Evolutionary conservation across 2,797 vertebrate genomes (phyloP).

Genomic region (Dendrocincla fuliginosa): DNA sequence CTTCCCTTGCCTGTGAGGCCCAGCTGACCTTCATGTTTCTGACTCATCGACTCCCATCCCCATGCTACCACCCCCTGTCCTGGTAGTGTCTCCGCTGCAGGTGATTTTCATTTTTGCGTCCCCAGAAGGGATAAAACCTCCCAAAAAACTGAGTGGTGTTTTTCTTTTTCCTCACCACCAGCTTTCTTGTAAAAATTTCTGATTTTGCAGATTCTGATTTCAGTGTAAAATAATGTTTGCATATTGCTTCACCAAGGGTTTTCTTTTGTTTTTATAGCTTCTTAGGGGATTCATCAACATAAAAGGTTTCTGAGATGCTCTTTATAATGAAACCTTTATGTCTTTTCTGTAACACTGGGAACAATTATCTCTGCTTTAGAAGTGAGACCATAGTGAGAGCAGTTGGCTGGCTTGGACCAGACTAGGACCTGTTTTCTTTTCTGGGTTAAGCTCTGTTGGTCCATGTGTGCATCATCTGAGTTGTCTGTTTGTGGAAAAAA

Average conservation of each 20-base stretch:
- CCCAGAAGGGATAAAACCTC: background rate
- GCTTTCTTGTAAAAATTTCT: background rate
- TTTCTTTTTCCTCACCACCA: background rate
- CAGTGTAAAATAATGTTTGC: background rate
- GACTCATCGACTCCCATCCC: accelerated
- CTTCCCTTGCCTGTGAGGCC: background rate
- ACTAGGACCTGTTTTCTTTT: background rate
- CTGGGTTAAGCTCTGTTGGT: background rate
- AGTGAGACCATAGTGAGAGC: background rate
- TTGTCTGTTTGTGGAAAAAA: background rate
- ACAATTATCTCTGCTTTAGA: background rate
- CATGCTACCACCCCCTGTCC: accelerated
- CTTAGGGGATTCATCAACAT: background rate
- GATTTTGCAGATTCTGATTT: background rate
- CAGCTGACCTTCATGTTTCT: background rate
- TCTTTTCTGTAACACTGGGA: background rate
- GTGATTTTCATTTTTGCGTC: background rate
- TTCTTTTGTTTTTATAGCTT: background rate
- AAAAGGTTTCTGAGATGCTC: background rate
- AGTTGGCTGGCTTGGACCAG: background rate
- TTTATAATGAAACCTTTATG: background rate
- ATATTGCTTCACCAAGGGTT: background rate
- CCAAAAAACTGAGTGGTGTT: background rate
- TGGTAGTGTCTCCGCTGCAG: background rate
- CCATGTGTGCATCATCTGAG: background rate